phyloP scores from a whole-genome alignment of 2,888 invertebrate species.

The Sesia apiformis region DNA sequence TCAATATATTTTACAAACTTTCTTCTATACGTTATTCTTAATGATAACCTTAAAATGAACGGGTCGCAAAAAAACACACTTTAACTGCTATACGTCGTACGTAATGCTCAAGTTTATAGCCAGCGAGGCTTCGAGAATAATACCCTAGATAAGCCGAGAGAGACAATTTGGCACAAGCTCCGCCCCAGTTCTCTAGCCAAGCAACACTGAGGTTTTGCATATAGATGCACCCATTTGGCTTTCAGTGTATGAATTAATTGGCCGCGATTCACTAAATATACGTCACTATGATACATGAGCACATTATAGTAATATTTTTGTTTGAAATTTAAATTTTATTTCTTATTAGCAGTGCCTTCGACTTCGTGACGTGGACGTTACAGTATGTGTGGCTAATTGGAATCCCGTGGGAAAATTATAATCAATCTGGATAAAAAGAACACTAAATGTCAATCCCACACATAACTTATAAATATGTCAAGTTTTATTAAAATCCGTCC shows the following conservation, averaged over 20 bases:
- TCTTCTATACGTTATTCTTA: not conserved
- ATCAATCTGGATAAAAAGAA: too few relatives aligned
- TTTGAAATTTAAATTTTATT: too few relatives aligned
- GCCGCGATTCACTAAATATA: constrained; percentile 51
- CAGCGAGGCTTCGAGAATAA: constrained; percentile 48
- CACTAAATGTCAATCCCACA: too few relatives aligned
- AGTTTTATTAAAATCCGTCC: too few relatives aligned
- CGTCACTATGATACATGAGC: constrained; percentile 35
- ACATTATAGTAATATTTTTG: not conserved
- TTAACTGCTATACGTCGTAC: constrained; percentile 46
- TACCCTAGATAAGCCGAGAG: constrained; percentile 69
- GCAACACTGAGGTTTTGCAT: constrained; percentile 67
- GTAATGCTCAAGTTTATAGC: constrained; percentile 60
- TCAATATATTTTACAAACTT: too few relatives aligned
- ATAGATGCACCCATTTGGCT: constrained; percentile 69
- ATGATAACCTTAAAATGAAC: constrained; percentile 25
- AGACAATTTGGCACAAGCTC: constrained; percentile 71
- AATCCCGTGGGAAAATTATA: too few relatives aligned
- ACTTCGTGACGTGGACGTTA: too few relatives aligned
- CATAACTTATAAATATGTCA: too few relatives aligned
- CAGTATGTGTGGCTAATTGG: too few relatives aligned
- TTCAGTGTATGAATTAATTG: constrained; percentile 67
- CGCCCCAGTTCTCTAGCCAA: constrained; percentile 63
- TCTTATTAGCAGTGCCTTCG: too few relatives aligned
- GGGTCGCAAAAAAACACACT: constrained; percentile 26